A percentile compares a stretch with the other conserved stretches of the same genome.
These are phyloP conservation scores for Aldabrachelys gigantea DNA, from an alignment of 2,113 vertebrate species.

Conservation along the genomic window DNA sequence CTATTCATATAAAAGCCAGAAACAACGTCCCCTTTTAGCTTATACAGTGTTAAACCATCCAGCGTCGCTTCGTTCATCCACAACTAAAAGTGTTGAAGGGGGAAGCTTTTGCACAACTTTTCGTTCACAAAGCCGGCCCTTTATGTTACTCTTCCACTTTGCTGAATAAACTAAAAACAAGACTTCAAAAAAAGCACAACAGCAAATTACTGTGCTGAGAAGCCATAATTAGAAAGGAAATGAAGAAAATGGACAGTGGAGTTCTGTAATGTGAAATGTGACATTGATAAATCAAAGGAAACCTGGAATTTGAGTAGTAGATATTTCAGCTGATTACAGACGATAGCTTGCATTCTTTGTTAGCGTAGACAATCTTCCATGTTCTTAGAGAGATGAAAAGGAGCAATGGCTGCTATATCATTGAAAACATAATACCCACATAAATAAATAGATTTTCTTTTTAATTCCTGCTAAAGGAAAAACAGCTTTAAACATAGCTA, in stretches of 20 bases:
- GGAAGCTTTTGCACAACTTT: not conserved
- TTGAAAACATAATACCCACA: slow-evolving; percentile 12
- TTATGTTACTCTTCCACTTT: slow-evolving; percentile 34
- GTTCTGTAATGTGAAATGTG: slow-evolving; percentile 76
- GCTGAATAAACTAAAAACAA: slow-evolving; percentile 75
- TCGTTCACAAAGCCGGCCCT: slow-evolving; percentile 21
- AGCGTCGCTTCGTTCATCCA: not conserved
- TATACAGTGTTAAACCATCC: not conserved
- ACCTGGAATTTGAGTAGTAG: slow-evolving; percentile 74
- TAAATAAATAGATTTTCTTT: slow-evolving; percentile 1
- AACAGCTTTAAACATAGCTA: not conserved
- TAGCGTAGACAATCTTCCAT: slow-evolving; percentile 53
- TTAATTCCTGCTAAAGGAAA: not conserved
- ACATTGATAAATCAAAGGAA: slow-evolving; percentile 82
- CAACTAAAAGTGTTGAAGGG: not conserved
- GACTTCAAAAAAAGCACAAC: slow-evolving; percentile 51
- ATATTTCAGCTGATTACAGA: slow-evolving; percentile 73
- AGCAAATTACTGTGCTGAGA: slow-evolving; percentile 68
- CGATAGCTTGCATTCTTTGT: slow-evolving; percentile 67
- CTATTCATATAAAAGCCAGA: not conserved
- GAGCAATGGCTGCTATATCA: not conserved
- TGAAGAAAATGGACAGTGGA: slow-evolving; percentile 74
- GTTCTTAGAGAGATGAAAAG: slow-evolving; percentile 62
- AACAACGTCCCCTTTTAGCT: not conserved
- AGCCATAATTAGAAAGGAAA: slow-evolving; percentile 81